Percentiles rank a stretch among this genome's conserved stretches.
Conservation (phyloP, 2,797 vertebrate genomes). For the Microhierax caerulescens region DNA sequence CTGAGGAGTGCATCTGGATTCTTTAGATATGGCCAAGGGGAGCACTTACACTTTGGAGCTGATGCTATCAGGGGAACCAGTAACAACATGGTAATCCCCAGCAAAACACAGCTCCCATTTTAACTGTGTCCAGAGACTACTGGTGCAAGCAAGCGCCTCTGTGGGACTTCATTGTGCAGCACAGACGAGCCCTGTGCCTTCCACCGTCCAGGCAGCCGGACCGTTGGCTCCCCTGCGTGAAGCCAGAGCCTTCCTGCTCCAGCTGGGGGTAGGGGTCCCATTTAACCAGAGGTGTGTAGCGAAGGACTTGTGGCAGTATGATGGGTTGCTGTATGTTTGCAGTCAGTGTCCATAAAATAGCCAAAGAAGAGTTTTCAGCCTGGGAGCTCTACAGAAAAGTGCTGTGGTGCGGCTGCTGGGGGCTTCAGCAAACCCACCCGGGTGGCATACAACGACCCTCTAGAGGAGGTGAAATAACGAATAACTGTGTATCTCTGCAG, state of each 20-base stretch:
- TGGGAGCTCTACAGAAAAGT: not conserved
- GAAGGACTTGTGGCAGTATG: not conserved
- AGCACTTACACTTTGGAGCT: too few relatives aligned
- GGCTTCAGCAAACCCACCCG: not conserved
- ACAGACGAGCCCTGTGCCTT: not conserved
- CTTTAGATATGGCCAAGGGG: too few relatives aligned
- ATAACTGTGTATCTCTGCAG: not conserved
- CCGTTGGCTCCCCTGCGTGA: rapidly evolving
- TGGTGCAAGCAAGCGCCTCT: not conserved
- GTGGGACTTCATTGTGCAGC: rapidly evolving
- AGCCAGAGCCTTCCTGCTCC: not conserved
- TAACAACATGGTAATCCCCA: slow-evolving; percentile 5
- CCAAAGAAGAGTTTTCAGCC: not conserved
- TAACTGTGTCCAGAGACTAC: not conserved
- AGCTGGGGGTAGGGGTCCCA: not conserved
- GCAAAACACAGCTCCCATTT: not conserved
- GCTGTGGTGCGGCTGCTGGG: not conserved
- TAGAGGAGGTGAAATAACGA: not conserved
- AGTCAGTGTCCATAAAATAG: rapidly evolving
- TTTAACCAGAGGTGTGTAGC: not conserved
- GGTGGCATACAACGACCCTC: not conserved
- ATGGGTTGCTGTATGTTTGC: not conserved
- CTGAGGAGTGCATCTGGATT: not conserved
- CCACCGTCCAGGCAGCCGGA: not conserved
- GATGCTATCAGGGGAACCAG: not conserved